Evolutionary conservation across 2,113 vertebrate species (phyloP).

Genomic region (Myotis yumanensis): DNA sequence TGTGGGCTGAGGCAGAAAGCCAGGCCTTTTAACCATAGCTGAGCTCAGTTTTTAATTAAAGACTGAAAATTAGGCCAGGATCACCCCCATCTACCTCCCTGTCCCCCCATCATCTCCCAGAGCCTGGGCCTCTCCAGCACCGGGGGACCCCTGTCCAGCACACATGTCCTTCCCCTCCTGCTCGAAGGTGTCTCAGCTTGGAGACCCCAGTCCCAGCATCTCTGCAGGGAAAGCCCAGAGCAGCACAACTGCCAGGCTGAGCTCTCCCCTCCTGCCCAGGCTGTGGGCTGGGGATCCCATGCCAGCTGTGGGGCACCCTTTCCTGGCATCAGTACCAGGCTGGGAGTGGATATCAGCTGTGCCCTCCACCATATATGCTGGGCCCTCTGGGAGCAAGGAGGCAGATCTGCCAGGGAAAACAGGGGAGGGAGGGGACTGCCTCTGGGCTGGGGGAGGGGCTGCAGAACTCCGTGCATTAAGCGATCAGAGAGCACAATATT

Average conservation of each 20-base stretch:
- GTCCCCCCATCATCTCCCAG: background rate
- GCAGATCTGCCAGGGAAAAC: background rate
- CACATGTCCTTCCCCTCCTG: background rate
- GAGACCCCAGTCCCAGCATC: background rate
- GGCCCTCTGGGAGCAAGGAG: background rate
- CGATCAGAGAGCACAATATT: constrained; percentile 79
- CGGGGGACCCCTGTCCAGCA: background rate
- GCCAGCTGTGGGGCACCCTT: background rate
- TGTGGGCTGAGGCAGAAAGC: background rate
- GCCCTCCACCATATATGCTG: background rate
- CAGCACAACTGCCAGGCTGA: background rate
- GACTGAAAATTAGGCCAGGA: background rate
- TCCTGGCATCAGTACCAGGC: background rate
- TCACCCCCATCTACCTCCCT: background rate
- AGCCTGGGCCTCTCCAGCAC: background rate
- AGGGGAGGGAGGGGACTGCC: background rate
- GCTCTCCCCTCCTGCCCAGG: background rate
- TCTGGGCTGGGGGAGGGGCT: constrained; percentile 12
- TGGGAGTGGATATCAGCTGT: background rate
- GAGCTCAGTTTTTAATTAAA: background rate
- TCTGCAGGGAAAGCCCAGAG: background rate
- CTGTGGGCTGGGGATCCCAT: constrained; percentile 74
- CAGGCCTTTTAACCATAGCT: background rate
- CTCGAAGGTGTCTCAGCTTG: background rate
- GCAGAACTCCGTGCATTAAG: constrained; percentile 73